Base-by-base conservation (phyloP, 2,113 vertebrate species). In the Telmatochromis brachygnathus region DNA sequence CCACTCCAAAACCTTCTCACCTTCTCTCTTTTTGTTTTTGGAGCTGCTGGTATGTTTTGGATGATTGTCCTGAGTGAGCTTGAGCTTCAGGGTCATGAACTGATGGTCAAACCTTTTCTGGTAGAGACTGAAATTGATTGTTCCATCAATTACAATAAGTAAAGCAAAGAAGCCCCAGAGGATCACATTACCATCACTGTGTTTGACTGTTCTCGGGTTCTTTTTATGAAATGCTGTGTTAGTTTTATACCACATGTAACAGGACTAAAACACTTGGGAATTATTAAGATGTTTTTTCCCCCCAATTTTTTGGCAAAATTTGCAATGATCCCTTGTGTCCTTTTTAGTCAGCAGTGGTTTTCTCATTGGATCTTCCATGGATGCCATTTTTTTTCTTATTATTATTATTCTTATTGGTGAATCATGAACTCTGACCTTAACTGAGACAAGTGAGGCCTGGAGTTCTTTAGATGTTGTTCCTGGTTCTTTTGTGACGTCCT, bases 251-350 rank as follows among this genome's bases (percentile, higher is more conserved):
- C 65, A 42, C 12, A 70, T 42, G 65, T 23, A 70, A 70, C n/a
- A 9, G 12, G n/a, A 42, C n/a, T 70, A n/a, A 65, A 65, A 65
- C 10, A 65, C 60, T 65, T 65, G 17, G 33, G 19, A 37, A 65
- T 37, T 37, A 65, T 65, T 21, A 65, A 0, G 19, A 65, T 8
- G 17, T 3, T 65, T 62, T 19, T 65, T 1, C 0, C 3, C 4
- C 6, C 9, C 56, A 6, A 10, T 5, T 12, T 65, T 65, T 65
- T 65, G 6, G 33, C 60, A 37, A 37, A 65, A 37, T 37, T 65
- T 65, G 60, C 33, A 37, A 65, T 65, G 60, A 65, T 37, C 33
- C 33, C 0, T 21, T 65, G 17, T 65, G 30, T 37, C 10, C 3
- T 37, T 37, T 37, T 37, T 65, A 7, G 17, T n/a, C 33, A 37